Evolutionary conservation across 2,888 invertebrate genomes (phyloP).

Genomic region (Polydrusus pterygomalis): DNA sequence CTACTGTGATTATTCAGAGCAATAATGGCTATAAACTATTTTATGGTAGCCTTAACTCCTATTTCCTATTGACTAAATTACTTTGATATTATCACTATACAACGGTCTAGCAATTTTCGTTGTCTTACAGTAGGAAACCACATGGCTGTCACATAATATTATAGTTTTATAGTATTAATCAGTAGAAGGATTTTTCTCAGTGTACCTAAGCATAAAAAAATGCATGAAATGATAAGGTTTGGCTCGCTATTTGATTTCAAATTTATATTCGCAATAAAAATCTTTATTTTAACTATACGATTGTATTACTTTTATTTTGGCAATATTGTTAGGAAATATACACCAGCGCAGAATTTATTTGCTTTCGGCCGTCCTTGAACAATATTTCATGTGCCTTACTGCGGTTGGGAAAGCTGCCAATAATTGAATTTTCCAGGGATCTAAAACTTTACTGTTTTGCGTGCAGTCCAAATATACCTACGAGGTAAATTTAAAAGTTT

Average conservation of each 20-base stretch:
- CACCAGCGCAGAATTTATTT: slow-evolving; percentile 44
- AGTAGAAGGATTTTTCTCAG: too few species aligned
- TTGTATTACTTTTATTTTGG: slow-evolving; percentile 26
- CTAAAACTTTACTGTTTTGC: slow-evolving; percentile 51
- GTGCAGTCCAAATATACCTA: slow-evolving; percentile 35
- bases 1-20: too few species aligned
- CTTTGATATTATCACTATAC: too few species aligned
- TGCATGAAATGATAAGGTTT: too few species aligned
- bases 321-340: slow-evolving; percentile 31
- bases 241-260: background rate
- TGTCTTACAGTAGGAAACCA: too few species aligned
- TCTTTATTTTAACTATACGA: slow-evolving; percentile 14
- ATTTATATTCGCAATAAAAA: background rate
- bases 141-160: too few species aligned
- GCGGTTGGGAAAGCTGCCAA: slow-evolving; percentile 54
- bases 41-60: too few species aligned
- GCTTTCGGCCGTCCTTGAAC: slow-evolving; percentile 46
- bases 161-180: too few species aligned
- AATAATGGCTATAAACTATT: too few species aligned
- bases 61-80: too few species aligned
- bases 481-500: slow-evolving; percentile 45
- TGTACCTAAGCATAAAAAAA: too few species aligned
- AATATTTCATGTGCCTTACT: slow-evolving; percentile 47
- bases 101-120: too few species aligned
- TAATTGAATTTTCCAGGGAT: slow-evolving; percentile 54